Percentiles rank a stretch among this genome's conserved stretches.
These are phyloP conservation scores for Bedellia somnulentella DNA, from an alignment of 2,888 invertebrate species.

Conservation along the genomic window DNA sequence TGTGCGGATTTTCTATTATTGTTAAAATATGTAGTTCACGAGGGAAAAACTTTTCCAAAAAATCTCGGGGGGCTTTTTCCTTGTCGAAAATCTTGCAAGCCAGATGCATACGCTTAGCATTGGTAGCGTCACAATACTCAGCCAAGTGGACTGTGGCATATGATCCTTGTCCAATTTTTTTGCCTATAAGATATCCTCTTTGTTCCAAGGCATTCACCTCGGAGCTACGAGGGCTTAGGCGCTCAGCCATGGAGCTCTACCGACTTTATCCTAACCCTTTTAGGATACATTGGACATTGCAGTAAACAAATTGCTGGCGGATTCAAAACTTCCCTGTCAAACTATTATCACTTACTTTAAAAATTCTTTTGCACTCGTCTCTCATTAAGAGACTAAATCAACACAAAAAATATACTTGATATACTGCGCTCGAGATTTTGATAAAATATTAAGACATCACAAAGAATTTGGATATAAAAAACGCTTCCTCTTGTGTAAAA, in stretches of 20 bases:
- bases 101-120: slow-evolving; percentile 71
- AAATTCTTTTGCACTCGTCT: slow-evolving; percentile 36
- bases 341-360: slow-evolving; percentile 27
- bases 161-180: slow-evolving; percentile 89
- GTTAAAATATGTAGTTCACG: slow-evolving; percentile 89
- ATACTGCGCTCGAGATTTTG: slow-evolving; percentile 52
- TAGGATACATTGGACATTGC: slow-evolving; percentile 62
- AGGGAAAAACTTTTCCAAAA: slow-evolving; percentile 90
- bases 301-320: slow-evolving; percentile 43
- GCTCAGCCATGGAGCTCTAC: slow-evolving; percentile 69
- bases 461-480: slow-evolving; percentile 60
- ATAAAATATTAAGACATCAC: slow-evolving; percentile 56
- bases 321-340: slow-evolving; percentile 44
- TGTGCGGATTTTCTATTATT: slow-evolving; percentile 86
- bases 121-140: slow-evolving; percentile 73
- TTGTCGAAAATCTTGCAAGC: slow-evolving; percentile 93
- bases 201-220: slow-evolving; percentile 84
- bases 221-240: slow-evolving; percentile 76
- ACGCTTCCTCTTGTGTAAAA: slow-evolving; percentile 43
- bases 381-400: slow-evolving; percentile 43
- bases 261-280: slow-evolving; percentile 57
- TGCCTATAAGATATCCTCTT: slow-evolving; percentile 80
- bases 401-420: slow-evolving; percentile 27
- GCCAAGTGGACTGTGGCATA: slow-evolving; percentile 90
- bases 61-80: slow-evolving; percentile 85